phyloP scores from a whole-genome alignment of 30 jellyfish, hydroid and myxozoan species.

The Chironex yamaguchii region DNA sequence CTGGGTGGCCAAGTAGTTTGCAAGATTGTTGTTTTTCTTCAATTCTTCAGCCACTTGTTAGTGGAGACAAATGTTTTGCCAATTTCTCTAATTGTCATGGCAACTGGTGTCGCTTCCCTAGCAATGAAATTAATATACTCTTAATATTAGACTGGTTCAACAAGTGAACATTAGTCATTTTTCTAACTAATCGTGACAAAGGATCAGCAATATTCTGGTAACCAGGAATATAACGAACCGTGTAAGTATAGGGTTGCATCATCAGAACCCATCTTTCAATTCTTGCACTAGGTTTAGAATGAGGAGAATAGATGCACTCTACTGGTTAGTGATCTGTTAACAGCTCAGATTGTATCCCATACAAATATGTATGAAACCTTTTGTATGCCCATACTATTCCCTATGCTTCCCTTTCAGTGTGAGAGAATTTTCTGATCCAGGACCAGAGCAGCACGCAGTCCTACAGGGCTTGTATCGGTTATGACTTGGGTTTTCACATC shows the following conservation, averaged over 20 bases:
- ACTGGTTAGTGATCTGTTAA: slow-evolving; percentile 66
- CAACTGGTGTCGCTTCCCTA: no score
- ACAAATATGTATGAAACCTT: slow-evolving; percentile 51
- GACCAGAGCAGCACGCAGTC: slow-evolving; percentile 67
- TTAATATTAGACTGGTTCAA: no score
- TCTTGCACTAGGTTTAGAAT: slow-evolving; percentile 50
- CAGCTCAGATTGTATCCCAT: slow-evolving; percentile 66
- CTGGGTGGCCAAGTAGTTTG: no score
- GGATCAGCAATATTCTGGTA: no score
- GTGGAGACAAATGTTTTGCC: no score
- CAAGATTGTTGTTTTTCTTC: no score
- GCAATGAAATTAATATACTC: no score
- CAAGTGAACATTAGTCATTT: no score
- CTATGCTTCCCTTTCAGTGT: slow-evolving; percentile 61
- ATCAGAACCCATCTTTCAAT: slow-evolving; percentile 27
- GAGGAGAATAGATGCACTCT: slow-evolving; percentile 36
- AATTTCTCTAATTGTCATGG: no score
- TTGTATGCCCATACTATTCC: slow-evolving; percentile 68
- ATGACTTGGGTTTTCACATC: slow-evolving; percentile 39
- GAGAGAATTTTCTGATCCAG: slow-evolving; percentile 57
- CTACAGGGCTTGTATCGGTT: slow-evolving; percentile 70
- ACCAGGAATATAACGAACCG: no score
- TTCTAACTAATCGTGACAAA: no score
- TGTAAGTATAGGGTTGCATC: slow-evolving; percentile 32
- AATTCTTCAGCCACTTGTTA: no score